A percentile compares a stretch with the other conserved stretches of the same genome.
Evolutionary conservation across 2,888 invertebrate species (phyloP).

Genomic region (Chrysomela aeneicollis): DNA sequence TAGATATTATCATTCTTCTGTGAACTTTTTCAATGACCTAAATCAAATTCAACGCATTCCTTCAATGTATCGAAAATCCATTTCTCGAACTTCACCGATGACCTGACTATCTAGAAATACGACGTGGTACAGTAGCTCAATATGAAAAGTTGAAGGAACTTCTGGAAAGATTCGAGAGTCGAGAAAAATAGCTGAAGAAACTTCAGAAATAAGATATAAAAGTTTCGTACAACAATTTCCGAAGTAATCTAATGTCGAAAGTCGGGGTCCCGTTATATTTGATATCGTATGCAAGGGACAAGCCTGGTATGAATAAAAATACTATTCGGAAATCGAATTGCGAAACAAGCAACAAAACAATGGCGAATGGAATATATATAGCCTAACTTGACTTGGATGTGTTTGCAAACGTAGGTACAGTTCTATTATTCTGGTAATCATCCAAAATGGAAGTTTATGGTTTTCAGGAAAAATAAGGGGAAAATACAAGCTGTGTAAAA

Average conservation of each 20-base stretch:
- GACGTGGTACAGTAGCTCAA: slow-evolving; percentile 27
- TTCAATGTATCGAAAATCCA: neutral
- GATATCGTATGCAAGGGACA: slow-evolving; percentile 45
- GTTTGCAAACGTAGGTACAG: too few species aligned
- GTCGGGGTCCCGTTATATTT: slow-evolving; percentile 45
- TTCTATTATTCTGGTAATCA: too few species aligned
- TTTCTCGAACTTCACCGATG: neutral
- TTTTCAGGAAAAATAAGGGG: too few species aligned
- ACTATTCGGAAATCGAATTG: slow-evolving; percentile 39
- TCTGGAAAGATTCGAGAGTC: slow-evolving; percentile 32
- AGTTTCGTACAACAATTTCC: slow-evolving; percentile 45
- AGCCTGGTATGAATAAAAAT: slow-evolving; percentile 45
- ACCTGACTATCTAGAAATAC: slow-evolving; percentile 22
- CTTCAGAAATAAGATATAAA: slow-evolving; percentile 43
- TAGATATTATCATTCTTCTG: too few species aligned
- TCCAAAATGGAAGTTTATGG: too few species aligned
- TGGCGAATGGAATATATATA: slow-evolving; percentile 26
- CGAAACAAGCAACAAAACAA: slow-evolving; percentile 30
- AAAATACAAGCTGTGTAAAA: too few species aligned
- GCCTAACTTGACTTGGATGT: slow-evolving; percentile 32
- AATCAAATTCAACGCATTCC: neutral
- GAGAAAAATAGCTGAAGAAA: slow-evolving; percentile 32
- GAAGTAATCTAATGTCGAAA: slow-evolving; percentile 49
- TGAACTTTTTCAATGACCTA: neutral
- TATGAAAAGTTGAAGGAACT: slow-evolving; percentile 35